Percentiles rank a stretch among this genome's conserved stretches.
These are phyloP conservation scores for Ephialtes manifestator DNA, from an alignment of 2,888 invertebrate species.

Conservation along the genomic window DNA sequence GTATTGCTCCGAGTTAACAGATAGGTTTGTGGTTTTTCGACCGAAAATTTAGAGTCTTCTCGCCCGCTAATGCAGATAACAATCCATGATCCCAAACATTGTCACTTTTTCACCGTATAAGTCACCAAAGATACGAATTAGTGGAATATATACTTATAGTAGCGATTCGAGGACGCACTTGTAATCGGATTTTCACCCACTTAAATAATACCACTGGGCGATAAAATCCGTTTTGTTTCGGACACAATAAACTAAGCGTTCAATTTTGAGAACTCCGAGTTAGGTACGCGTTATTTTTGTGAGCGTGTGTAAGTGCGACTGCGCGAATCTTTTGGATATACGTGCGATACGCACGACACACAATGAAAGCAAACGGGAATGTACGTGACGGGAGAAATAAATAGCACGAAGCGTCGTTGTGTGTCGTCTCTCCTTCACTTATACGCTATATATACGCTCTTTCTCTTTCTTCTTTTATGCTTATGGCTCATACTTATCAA, in stretches of 20 bases:
- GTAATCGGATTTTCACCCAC: constrained; percentile 8
- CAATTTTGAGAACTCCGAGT: constrained; percentile 11
- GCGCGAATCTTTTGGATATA: background rate
- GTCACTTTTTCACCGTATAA: constrained; percentile 65
- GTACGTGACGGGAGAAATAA: constrained; percentile 77
- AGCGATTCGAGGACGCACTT: background rate
- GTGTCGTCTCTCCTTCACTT: constrained; percentile 47
- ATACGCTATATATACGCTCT: background rate
- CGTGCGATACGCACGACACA: background rate
- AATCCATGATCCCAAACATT: constrained; percentile 84
- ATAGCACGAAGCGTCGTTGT: constrained; percentile 73
- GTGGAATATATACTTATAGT: background rate
- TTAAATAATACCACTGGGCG: no score
- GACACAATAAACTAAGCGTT: background rate
- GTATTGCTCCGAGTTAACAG: background rate
- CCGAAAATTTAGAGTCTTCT: constrained; percentile 33
- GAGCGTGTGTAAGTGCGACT: constrained; percentile 65
- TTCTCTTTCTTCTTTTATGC: background rate
- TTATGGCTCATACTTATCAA: background rate
- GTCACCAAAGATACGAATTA: constrained; percentile 1
- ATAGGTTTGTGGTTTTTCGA: background rate
- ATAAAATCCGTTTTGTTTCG: background rate
- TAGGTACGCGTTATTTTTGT: constrained; percentile 49
- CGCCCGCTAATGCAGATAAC: constrained; percentile 82
- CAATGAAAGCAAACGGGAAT: background rate